Percentiles rank a stretch among this genome's conserved stretches.
Evolutionary conservation across 2,888 invertebrate species (phyloP).

Genomic region (Miltochrista miniata): DNA sequence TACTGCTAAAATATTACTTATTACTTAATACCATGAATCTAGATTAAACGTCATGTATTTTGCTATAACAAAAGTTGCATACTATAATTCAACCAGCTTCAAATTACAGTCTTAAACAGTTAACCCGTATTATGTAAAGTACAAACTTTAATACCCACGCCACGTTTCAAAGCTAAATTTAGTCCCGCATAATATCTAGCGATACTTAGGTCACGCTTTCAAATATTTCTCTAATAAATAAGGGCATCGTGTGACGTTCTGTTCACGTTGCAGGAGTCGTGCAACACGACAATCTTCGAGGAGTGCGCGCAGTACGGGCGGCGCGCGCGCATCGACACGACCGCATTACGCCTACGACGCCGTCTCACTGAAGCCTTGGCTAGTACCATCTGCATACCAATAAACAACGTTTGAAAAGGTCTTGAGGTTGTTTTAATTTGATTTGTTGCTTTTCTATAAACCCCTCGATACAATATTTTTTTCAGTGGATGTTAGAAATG

Average conservation of each 20-base stretch:
- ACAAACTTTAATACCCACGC: background rate
- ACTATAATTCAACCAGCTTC: too few relatives aligned
- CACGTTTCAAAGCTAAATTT: conserved; percentile 5
- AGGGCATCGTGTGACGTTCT: conserved; percentile 41
- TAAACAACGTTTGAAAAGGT: conserved; percentile 47
- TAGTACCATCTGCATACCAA: conserved; percentile 54
- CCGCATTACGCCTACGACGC: conserved; percentile 61
- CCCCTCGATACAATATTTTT: too few relatives aligned
- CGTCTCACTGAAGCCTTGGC: conserved; percentile 57
- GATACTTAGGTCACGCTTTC: conserved; percentile 38
- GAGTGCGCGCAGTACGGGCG: conserved; percentile 68
- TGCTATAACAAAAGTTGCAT: too few relatives aligned
- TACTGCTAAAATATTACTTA: too few relatives aligned
- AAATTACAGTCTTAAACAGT: background rate
- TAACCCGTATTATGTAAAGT: background rate
- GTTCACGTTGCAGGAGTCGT: conserved; percentile 66
- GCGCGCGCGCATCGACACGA: conserved; percentile 61
- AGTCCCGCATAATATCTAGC: conserved; percentile 17
- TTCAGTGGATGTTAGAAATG: too few relatives aligned
- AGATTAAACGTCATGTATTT: too few relatives aligned
- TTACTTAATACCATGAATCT: too few relatives aligned
- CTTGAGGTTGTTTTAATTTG: background rate
- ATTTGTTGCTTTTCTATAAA: too few relatives aligned
- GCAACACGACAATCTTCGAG: conserved; percentile 71
- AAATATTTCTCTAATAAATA: conserved; percentile 46